Conservation (phyloP, 1,140 invertebrate genomes). For the Drosophila asahinai region DNA sequence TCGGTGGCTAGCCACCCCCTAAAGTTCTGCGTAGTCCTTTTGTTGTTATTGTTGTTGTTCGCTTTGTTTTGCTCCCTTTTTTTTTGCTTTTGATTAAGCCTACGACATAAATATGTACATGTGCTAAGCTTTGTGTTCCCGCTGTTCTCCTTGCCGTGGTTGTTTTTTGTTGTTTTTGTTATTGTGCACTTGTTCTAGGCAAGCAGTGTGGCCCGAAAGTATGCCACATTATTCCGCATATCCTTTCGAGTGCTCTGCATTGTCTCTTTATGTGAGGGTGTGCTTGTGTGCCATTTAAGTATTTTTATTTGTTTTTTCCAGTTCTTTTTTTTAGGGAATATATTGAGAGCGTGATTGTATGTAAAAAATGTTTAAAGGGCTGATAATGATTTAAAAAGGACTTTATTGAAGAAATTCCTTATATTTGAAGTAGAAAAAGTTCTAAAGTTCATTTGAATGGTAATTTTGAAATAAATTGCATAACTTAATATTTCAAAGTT, state of each 20-base stretch:
- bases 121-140: constrained; percentile 30
- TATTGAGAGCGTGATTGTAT: neutral
- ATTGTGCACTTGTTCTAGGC: constrained; percentile 25
- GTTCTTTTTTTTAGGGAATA: neutral
- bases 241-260: constrained; percentile 46
- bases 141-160: constrained; percentile 6
- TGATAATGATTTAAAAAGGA: neutral
- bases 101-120: constrained; percentile 27
- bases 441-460: no score
- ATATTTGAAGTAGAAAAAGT: neutral
- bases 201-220: constrained; percentile 48
- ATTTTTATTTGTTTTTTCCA: neutral
- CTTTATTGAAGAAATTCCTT: neutral
- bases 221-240: constrained; percentile 57
- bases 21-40: constrained; percentile 2
- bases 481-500: no score
- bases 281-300: neutral
- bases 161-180: neutral
- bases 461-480: no score
- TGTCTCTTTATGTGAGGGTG: constrained; percentile 17
- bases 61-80: constrained; percentile 30
- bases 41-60: constrained; percentile 7
- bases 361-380: neutral
- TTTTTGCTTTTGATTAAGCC: constrained; percentile 37
- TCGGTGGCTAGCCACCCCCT: constrained; percentile 26